Evolutionary conservation across 1,140 invertebrate species (phyloP).

Genomic region (Drosophila sp.): DNA sequence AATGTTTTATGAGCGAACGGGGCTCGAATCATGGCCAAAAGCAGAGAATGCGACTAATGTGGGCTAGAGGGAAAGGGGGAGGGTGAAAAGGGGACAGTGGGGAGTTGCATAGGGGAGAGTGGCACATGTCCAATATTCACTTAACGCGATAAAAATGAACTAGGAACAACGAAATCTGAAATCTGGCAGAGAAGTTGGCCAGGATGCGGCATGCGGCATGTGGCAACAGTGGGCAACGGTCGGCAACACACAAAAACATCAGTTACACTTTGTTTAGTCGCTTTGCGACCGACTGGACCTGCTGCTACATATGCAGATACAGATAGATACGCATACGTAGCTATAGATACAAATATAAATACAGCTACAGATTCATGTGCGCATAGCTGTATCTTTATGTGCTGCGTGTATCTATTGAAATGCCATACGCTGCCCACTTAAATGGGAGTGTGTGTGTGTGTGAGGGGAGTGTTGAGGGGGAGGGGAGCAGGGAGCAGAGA

Average conservation of each 20-base stretch:
- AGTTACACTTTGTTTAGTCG: constrained; percentile 75
- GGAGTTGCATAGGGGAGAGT: too few relatives aligned
- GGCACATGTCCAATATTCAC: constrained; percentile 80
- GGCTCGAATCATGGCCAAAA: constrained; percentile 4
- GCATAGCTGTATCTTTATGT: constrained; percentile 40
- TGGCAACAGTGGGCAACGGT: not conserved
- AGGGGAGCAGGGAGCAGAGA: not conserved
- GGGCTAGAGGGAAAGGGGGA: not conserved
- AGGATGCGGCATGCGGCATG: not conserved
- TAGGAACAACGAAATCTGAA: constrained; percentile 78
- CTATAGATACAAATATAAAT: not conserved
- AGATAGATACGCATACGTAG: constrained; percentile 20
- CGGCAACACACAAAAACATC: constrained; percentile 74
- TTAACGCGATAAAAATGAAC: constrained; percentile 83
- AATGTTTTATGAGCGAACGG: constrained; percentile 22
- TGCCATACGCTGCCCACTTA: constrained; percentile 7
- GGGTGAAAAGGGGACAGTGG: not conserved
- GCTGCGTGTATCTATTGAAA: constrained; percentile 45
- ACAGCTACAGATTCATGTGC: constrained; percentile 20
- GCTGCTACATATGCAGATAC: constrained; percentile 8
- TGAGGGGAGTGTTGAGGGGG: constrained; percentile 1
- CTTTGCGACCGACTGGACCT: constrained; percentile 39
- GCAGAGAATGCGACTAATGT: not conserved
- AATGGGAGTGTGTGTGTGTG: not conserved
- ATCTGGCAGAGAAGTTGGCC: constrained; percentile 46